A percentile compares a stretch with the other conserved stretches of the same genome.
Evolutionary conservation across 2,113 vertebrate species (phyloP).

Genomic region (Toxotes jaculatrix): DNA sequence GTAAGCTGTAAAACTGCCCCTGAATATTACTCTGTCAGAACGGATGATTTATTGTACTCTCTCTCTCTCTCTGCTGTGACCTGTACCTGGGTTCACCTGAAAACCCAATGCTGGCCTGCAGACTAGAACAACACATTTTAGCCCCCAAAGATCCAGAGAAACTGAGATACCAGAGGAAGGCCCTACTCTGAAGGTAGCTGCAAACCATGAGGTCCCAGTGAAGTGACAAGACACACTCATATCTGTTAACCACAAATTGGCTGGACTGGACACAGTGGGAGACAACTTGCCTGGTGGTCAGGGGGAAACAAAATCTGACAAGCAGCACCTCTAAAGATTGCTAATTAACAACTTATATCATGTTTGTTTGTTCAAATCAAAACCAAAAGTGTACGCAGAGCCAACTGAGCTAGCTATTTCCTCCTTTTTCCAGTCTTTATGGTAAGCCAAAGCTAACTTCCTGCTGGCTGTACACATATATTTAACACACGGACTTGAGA

Average conservation of each 20-base stretch:
- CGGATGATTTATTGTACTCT: slow-evolving; percentile 14
- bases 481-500: not conserved
- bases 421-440: not conserved
- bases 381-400: not conserved
- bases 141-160: not conserved
- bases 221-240: not conserved
- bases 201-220: not conserved
- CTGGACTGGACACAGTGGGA: not conserved
- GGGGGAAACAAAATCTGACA: no score
- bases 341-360: not conserved
- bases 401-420: not conserved
- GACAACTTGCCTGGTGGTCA: no score
- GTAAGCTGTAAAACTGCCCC: slow-evolving; percentile 20
- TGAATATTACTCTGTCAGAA: slow-evolving; percentile 20
- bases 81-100: not conserved
- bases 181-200: not conserved
- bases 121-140: not conserved
- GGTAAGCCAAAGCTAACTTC: not conserved
- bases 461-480: not conserved
- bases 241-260: no score
- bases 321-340: not conserved
- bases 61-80: not conserved
- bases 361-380: not conserved
- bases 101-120: not conserved
- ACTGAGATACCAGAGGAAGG: not conserved